Conservation (phyloP, 2,797 vertebrate genomes). For the Nyctalus aviator region DNA sequence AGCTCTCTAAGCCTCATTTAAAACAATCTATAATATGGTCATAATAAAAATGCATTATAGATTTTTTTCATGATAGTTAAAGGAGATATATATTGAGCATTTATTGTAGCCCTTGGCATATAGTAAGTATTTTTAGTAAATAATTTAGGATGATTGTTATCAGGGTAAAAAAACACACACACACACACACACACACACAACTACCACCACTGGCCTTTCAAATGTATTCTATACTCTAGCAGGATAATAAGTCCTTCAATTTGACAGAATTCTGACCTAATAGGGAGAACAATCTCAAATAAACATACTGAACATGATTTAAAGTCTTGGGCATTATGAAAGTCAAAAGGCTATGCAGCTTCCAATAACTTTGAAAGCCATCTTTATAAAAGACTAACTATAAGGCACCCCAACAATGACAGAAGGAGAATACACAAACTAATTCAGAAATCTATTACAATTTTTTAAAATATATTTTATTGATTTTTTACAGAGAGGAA, state of each 20-base stretch:
- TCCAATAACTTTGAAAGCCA: not conserved
- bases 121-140: not conserved
- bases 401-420: not conserved
- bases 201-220: not conserved
- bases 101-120: not conserved
- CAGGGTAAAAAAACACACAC: constrained; percentile 15
- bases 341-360: not conserved
- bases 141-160: constrained; percentile 33
- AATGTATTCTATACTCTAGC: not conserved
- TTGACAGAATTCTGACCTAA: not conserved
- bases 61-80: not conserved
- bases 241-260: not conserved
- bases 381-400: not conserved
- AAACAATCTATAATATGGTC: not conserved
- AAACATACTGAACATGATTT: not conserved
- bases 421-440: not conserved
- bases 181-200: no score
- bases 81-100: not conserved
- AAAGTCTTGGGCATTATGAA: not conserved
- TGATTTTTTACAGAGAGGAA: no score
- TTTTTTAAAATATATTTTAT: not conserved
- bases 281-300: not conserved
- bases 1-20: not conserved
- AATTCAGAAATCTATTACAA: not conserved
- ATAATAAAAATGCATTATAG: not conserved